These are phyloP conservation scores for Miichthys miiuy DNA, from an alignment of 2,797 vertebrate genomes.

Conservation along the genomic window DNA sequence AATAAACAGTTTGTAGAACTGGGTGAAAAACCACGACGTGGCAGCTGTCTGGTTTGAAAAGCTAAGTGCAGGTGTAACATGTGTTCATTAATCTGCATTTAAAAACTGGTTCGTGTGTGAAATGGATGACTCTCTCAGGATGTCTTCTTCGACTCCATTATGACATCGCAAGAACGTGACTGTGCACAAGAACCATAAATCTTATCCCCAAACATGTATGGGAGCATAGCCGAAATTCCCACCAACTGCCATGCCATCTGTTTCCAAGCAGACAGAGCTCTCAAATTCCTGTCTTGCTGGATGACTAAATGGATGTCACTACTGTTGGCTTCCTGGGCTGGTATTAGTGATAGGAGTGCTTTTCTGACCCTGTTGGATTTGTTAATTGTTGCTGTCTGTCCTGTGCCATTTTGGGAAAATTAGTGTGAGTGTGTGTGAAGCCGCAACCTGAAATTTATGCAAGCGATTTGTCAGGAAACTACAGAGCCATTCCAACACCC, in stretches of 20 bases:
- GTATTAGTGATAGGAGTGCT: conserved; percentile 64
- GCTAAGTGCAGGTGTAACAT: neutral
- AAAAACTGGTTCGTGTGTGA: conserved; percentile 18
- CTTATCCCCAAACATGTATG: conserved; percentile 67
- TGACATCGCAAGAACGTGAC: conserved; percentile 49
- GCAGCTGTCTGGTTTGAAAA: conserved; percentile 6
- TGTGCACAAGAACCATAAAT: conserved; percentile 54
- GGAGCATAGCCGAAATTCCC: conserved; percentile 75
- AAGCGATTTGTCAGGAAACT: conserved; percentile 57
- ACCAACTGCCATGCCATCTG: conserved; percentile 85
- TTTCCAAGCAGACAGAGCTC: conserved; percentile 68
- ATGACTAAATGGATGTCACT: conserved; percentile 69
- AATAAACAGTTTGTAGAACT: conserved; percentile 9
- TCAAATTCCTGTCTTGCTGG: conserved; percentile 60
- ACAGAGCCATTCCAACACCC: conserved; percentile 29
- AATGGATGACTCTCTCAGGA: conserved; percentile 22
- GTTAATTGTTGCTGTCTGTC: conserved; percentile 66
- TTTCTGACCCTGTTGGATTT: conserved; percentile 68
- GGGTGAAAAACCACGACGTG: neutral
- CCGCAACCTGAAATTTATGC: conserved; percentile 56
- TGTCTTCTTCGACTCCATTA: conserved; percentile 1
- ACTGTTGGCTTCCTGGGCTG: conserved; percentile 60
- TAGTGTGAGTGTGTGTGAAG: conserved; percentile 33
- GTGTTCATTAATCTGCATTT: conserved; percentile 30
- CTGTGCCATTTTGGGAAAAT: conserved; percentile 51